Evolutionary conservation across 2,888 invertebrate genomes (phyloP), one percentile per base, ranked within the genome.

Genomic region (Tetranychus piercei): DNA sequence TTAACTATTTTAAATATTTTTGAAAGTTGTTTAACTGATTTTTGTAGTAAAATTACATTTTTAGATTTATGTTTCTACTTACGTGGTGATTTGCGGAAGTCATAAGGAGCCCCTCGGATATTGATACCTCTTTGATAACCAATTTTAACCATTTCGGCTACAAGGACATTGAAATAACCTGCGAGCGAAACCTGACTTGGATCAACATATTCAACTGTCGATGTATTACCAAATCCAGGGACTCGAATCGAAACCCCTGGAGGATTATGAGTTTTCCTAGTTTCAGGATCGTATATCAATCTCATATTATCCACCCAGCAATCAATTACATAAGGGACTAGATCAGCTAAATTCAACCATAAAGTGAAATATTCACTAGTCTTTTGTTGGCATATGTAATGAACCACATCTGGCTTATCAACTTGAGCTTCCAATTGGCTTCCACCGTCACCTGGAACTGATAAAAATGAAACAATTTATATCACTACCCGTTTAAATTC

Each of bases 51-150:
- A 1, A 34, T 34, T 34, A 34, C 3, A 34, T 34, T 34, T 34
- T 34, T 34, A 34, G 34, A 0, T 34, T 34, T 34, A 5, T 3
- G 34, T 34, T 74, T 71, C 43, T 18, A 78, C 79, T 80, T 86
- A 94, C 94, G 92, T 79, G 95, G 94, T 76, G 90, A 94, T 85
- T 88, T 92, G 76, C 97, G 87, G 83, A 99, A 99, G 84, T 99
- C 97, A 83, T 92, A 97, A 0, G 97, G 97, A 44, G 96, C 96
- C 74, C 95, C 99, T 77, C 89, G 86, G 18, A 99, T 85, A 73
- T 90, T 89, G 9, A 87, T 82, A 81, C 90, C 91, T 77, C 95
- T 86, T 23, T 85, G 84, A 82, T 94, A 95, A 71, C 89, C 89
- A 78, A 89, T 82, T 74, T 85, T 84, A 0, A 90, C 89, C 69